Percentiles rank a stretch among this genome's conserved stretches.
These are phyloP conservation scores for Microchirus variegatus DNA, from an alignment of 2,797 vertebrate genomes.

Conservation along the genomic window DNA sequence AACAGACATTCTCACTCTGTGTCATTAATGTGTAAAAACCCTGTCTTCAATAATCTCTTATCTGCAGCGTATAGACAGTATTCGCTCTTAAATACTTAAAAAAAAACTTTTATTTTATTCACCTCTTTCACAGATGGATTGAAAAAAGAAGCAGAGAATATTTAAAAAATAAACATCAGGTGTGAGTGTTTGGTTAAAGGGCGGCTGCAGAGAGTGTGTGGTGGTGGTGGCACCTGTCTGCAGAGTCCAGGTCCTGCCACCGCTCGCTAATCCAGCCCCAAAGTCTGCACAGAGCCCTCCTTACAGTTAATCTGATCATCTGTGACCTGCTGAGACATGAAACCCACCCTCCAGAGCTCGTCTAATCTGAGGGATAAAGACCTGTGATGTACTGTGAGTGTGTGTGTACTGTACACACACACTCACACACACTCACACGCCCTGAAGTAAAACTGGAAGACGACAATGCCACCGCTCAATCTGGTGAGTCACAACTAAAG, in stretches of 20 bases:
- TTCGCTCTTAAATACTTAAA: neutral
- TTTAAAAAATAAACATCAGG: too few relatives aligned
- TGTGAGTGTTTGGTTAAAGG: slow-evolving; percentile 15
- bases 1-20: neutral
- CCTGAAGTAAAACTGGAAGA: slow-evolving; percentile 24
- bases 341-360: slow-evolving; percentile 67
- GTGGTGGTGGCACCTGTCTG: slow-evolving; percentile 8
- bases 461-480: slow-evolving; percentile 43
- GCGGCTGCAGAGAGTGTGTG: neutral
- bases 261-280: slow-evolving; percentile 62
- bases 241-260: slow-evolving; percentile 39
- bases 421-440: slow-evolving; percentile 26
- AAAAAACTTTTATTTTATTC: slow-evolving; percentile 15
- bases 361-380: slow-evolving; percentile 58
- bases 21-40: too few relatives aligned
- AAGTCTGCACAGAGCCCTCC: slow-evolving; percentile 51
- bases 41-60: too few relatives aligned
- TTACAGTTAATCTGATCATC: slow-evolving; percentile 80
- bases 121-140: slow-evolving; percentile 17
- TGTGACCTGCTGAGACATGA: slow-evolving; percentile 81
- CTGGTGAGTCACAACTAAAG: slow-evolving; percentile 45
- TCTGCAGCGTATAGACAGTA: neutral
- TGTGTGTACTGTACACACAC: neutral
- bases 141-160: neutral
- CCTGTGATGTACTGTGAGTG: too few relatives aligned